Evolutionary conservation across 2,797 vertebrate species (phyloP), one percentile per base, ranked within the genome.

Genomic region (Leuciscus waleckii): DNA sequence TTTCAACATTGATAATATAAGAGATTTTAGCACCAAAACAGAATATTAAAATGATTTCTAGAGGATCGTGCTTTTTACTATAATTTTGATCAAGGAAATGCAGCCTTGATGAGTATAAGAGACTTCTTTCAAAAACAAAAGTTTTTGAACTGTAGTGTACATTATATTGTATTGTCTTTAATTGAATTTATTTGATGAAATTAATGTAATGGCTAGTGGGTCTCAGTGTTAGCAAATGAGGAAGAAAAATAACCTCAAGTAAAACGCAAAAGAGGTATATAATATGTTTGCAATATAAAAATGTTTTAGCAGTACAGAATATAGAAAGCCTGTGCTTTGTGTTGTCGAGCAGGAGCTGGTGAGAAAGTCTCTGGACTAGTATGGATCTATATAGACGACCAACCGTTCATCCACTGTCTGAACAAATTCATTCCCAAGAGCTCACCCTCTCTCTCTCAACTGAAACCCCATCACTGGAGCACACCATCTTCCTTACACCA

Each of bases 401-500:
- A 75, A 21, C 84, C 85, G 82, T 26, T 29, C 63, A 90, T 89
- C 85, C 90, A 88, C 87, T 88, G 81, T 92, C 92, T 73, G 91
- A 89, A 79, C 78, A 88, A 80, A 79, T 84, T 86, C 74, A 89
- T 5, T 79, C 89, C 81, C 92, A 90, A 88, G 88, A 93, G 82
- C 79, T 93, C 84, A 21, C 37, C 41, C 82, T 96, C 29, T 69
- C 75, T 82, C 89, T 94, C 29, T 89, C 90, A 56, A 32, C 86
- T 85, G 23, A 32, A 5, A 75, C 61, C 68, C 29, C 77, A 68
- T 89, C 87, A 74, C 61, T 76, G 8, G 93, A 95, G 85, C 89
- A 95, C 86, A 93, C 93, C 37, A 74, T 96, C 82, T 95, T 95
- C 78, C 92, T 96, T 29, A 93, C 94, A 26, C 94, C 94, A 14